A percentile compares a stretch with the other conserved stretches of the same genome.
phyloP scores from a whole-genome alignment of 64 coral and sea anemone species.

The Stichodactyla mertensii region DNA sequence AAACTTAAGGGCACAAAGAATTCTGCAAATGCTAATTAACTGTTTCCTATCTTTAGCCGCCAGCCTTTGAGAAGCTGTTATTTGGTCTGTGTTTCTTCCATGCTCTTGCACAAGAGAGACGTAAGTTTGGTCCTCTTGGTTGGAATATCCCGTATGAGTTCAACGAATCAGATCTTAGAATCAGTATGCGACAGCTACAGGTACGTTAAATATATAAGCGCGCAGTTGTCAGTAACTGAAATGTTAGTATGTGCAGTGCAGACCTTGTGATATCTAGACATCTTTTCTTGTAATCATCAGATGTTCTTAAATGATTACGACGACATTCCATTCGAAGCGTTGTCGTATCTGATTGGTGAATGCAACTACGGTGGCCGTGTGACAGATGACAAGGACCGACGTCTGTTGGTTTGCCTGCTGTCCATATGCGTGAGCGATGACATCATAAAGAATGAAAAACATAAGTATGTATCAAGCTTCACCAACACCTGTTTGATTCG shows the following conservation, averaged over 20 bases:
- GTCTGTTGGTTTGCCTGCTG: slow-evolving; percentile 76
- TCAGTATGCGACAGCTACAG: slow-evolving; percentile 97
- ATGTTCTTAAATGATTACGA: slow-evolving; percentile 99
- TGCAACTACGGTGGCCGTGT: slow-evolving; percentile 99
- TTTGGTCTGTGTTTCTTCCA: slow-evolving; percentile 98
- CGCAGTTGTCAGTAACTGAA: no score
- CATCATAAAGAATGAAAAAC: slow-evolving; percentile 60
- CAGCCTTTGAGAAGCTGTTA: slow-evolving; percentile 77
- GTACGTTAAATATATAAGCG: slow-evolving; percentile 3
- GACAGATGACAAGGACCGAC: slow-evolving; percentile 86
- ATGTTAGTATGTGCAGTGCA: not conserved
- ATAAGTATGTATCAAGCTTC: slow-evolving; percentile 44
- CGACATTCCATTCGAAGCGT: slow-evolving; percentile 81
- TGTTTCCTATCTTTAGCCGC: slow-evolving; percentile 40
- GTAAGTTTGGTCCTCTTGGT: slow-evolving; percentile 94
- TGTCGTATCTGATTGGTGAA: slow-evolving; percentile 88
- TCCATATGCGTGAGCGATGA: slow-evolving; percentile 79
- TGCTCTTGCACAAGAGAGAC: slow-evolving; percentile 90
- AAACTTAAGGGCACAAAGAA: not conserved
- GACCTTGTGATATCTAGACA: not conserved
- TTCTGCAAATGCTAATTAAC: not conserved
- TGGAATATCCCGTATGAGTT: slow-evolving; percentile 99
- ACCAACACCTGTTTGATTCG: not conserved
- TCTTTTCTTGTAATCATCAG: slow-evolving; percentile 9
- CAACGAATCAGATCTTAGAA: slow-evolving; percentile 96